Evolutionary conservation across 2,797 vertebrate genomes (phyloP).

Genomic region (Thunnus albacares): DNA sequence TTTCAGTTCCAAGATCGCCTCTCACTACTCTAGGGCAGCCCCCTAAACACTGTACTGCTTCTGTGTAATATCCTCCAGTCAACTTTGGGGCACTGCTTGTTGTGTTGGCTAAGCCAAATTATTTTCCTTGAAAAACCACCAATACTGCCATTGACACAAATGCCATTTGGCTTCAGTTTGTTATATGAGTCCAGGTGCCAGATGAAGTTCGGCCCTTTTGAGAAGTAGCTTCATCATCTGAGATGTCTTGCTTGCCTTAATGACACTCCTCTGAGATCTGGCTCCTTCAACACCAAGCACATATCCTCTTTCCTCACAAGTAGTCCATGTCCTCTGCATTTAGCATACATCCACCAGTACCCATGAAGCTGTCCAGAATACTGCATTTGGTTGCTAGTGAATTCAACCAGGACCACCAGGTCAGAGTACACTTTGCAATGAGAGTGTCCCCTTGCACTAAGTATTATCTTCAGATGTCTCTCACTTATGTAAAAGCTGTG

Average conservation of each 20-base stretch:
- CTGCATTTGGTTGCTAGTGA: not conserved
- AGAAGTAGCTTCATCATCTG: constrained; percentile 24
- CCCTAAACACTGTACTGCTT: constrained; percentile 16
- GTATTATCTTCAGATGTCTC: constrained; percentile 21
- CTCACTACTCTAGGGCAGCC: constrained; percentile 37
- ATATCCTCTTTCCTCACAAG: not conserved
- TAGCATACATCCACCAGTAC: not conserved
- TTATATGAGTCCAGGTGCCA: constrained; percentile 32
- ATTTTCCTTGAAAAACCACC: not conserved
- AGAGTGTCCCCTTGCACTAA: not conserved
- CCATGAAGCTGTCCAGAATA: not conserved
- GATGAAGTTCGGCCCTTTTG: constrained; percentile 26
- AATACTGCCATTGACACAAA: not conserved
- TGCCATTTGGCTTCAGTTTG: not conserved
- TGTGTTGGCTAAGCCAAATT: not conserved
- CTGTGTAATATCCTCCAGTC: not conserved
- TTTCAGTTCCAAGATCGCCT: constrained; percentile 47
- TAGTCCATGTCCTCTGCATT: not conserved
- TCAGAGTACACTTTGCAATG: not conserved
- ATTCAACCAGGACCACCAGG: not conserved
- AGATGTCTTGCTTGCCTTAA: constrained; percentile 20
- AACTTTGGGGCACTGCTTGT: not conserved
- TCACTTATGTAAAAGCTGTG: constrained; percentile 22
- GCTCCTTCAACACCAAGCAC: constrained; percentile 23
- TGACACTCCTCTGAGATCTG: constrained; percentile 20